Percentiles rank a stretch among this genome's conserved stretches.
These are phyloP conservation scores for Gryllus longicercus DNA, from an alignment of 2,888 invertebrate genomes.

Conservation along the genomic window DNA sequence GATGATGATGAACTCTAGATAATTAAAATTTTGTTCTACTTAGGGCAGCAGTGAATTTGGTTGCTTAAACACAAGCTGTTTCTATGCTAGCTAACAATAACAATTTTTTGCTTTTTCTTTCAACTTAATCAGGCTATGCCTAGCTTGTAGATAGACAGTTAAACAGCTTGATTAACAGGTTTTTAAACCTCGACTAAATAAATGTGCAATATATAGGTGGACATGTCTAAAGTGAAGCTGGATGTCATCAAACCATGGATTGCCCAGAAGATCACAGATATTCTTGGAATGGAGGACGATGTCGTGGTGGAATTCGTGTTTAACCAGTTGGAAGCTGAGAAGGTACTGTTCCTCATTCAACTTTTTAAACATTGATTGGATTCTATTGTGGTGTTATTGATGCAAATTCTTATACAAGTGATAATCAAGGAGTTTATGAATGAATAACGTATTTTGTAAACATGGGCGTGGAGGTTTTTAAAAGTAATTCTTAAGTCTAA, in stretches of 20 bases:
- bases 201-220: conserved; percentile 62
- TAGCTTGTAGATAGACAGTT: too few relatives aligned
- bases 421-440: too few relatives aligned
- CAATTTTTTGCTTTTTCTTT: too few relatives aligned
- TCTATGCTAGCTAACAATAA: too few relatives aligned
- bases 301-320: conserved; percentile 98
- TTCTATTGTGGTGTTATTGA: background rate
- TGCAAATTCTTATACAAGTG: background rate
- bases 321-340: conserved; percentile 91
- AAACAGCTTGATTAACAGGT: too few relatives aligned
- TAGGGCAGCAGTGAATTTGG: too few relatives aligned
- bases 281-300: conserved; percentile 97
- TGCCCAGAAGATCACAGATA: conserved; percentile 90
- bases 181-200: too few relatives aligned
- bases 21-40: too few relatives aligned
- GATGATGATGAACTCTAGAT: too few relatives aligned
- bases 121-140: too few relatives aligned
- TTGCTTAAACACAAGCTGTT: too few relatives aligned
- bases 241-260: conserved; percentile 99
- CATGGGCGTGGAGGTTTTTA: background rate
- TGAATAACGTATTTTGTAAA: background rate
- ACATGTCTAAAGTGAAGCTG: conserved; percentile 96
- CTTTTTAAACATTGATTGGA: conserved; percentile 24
- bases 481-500: conserved; percentile 1
- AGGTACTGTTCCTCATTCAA: conserved; percentile 55